Conservation (phyloP, 2,113 vertebrate species). For the Malurus alboscapulatus region DNA sequence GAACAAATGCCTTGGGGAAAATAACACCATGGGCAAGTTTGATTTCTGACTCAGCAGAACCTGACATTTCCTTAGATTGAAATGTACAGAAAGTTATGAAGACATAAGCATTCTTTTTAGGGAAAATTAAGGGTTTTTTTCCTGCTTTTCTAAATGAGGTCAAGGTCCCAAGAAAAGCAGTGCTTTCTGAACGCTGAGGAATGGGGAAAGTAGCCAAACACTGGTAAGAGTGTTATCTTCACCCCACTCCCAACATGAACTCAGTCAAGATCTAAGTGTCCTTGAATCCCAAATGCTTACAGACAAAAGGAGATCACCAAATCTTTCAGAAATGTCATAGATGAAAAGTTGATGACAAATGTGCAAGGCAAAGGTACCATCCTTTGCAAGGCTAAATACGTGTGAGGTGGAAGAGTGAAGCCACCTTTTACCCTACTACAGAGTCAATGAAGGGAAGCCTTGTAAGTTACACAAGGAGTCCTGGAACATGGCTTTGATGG, state of each 20-base stretch:
- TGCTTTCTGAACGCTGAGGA: not conserved
- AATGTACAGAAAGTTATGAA: not conserved
- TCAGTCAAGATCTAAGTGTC: not conserved
- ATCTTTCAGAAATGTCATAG: not conserved
- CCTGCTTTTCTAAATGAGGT: not conserved
- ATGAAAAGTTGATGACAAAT: not conserved
- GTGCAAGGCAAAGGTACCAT: not conserved
- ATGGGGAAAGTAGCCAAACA: not conserved
- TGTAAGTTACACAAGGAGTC: not conserved
- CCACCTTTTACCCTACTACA: not conserved
- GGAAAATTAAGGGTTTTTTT: not conserved
- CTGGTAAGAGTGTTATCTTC: not conserved
- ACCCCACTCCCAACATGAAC: not conserved
- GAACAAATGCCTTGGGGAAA: not conserved
- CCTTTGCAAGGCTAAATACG: not conserved
- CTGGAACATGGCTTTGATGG: not conserved
- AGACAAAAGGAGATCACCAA: not conserved
- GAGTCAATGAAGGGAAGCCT: not conserved
- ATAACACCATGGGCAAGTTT: accelerated
- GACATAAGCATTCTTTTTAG: not conserved
- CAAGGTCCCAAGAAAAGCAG: not conserved
- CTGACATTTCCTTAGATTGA: not conserved
- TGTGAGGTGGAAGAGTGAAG: not conserved
- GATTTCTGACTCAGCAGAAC: not conserved
- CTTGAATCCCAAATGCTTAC: not conserved